These are phyloP conservation scores for Melipona bicolor DNA, from an alignment of 2,888 invertebrate species.

Conservation along the genomic window DNA sequence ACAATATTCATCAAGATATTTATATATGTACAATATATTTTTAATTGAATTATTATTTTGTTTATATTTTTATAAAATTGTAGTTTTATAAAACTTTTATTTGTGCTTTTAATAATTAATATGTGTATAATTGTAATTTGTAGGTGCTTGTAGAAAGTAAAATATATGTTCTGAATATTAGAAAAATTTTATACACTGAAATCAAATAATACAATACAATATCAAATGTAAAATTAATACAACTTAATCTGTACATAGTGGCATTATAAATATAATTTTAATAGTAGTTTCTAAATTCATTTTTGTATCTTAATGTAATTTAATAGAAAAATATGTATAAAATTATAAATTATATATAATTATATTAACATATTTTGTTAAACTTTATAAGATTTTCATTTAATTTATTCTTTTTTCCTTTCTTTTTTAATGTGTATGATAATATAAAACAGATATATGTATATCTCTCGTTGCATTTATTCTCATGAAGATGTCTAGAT, in stretches of 20 bases:
- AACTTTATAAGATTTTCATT: slow-evolving; percentile 26
- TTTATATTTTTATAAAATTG: slow-evolving; percentile 57
- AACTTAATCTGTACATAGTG: slow-evolving; percentile 33
- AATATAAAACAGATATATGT: slow-evolving; percentile 14
- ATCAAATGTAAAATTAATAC: slow-evolving; percentile 20
- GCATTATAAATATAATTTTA: slow-evolving; percentile 23
- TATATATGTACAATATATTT: slow-evolving; percentile 48
- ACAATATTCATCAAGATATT: slow-evolving; percentile 44
- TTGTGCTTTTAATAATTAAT: slow-evolving; percentile 41
- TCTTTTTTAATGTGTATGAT: slow-evolving; percentile 10
- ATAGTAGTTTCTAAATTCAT: slow-evolving; percentile 27
- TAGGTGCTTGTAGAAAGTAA: slow-evolving; percentile 42
- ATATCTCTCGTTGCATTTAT: slow-evolving; percentile 56
- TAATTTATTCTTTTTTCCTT: slow-evolving; percentile 1
- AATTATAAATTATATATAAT: slow-evolving; percentile 36
- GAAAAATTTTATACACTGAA: slow-evolving; percentile 46
- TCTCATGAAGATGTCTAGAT: slow-evolving; percentile 24
- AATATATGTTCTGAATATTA: slow-evolving; percentile 39
- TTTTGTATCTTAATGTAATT: slow-evolving; percentile 30
- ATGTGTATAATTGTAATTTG: slow-evolving; percentile 41
- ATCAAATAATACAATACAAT: slow-evolving; percentile 33
- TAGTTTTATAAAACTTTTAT: slow-evolving; percentile 25
- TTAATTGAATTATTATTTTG: slow-evolving; percentile 40
- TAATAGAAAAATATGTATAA: slow-evolving; percentile 26
- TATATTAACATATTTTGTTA: slow-evolving; percentile 20